Evolutionary conservation across 2,888 invertebrate genomes (phyloP), one percentile per base, ranked within the genome.

Genomic region (Chydorus sphaericus): DNA sequence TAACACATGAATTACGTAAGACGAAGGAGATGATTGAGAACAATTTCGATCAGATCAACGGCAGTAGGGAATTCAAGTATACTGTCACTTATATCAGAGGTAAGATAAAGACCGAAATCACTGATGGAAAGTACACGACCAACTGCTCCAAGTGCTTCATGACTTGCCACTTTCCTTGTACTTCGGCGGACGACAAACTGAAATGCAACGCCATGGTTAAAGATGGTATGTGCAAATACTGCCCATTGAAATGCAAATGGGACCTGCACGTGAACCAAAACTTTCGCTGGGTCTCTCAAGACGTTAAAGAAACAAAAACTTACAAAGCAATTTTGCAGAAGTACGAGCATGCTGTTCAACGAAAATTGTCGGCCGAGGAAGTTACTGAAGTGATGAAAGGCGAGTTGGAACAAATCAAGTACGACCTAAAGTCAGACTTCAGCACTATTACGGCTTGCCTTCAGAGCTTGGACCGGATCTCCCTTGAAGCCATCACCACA

Each of bases 151-250:
- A 38, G 10, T 65, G 64, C 31, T 60, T 61, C 50, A 48, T 39
- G 16, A 65, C 65, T 1, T 65, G 65, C 37, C 65, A 65, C 53
- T 53, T 54, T 23, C 56, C 60, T 1, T 65, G 64, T 57, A 7
- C 1, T 2, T 58, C 60, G 51, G 33, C 59, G 14, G 53, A 37
- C 2, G 54, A 60, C 11, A 65, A 64, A 50, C 8, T 3, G 11
- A 2, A 14, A 1, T 65, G 65, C 54, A 6, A 20, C 37, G 61
- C 61, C 10, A 61, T 62, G 61, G 37, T 49, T 16, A n/a, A 14
- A 8, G 31, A 54, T 26, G 39, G 30, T 7, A 20, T 30, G 23
- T 62, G 61, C 28, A 48, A 20, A 14, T 26, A 59, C 10, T 61
- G 60, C n/a, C 36, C 36, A 33, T 10, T 10, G 36, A 50, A 58